These are phyloP conservation scores for Aspidiotus destructor DNA, from an alignment of 2,888 invertebrate species.

Conservation along the genomic window DNA sequence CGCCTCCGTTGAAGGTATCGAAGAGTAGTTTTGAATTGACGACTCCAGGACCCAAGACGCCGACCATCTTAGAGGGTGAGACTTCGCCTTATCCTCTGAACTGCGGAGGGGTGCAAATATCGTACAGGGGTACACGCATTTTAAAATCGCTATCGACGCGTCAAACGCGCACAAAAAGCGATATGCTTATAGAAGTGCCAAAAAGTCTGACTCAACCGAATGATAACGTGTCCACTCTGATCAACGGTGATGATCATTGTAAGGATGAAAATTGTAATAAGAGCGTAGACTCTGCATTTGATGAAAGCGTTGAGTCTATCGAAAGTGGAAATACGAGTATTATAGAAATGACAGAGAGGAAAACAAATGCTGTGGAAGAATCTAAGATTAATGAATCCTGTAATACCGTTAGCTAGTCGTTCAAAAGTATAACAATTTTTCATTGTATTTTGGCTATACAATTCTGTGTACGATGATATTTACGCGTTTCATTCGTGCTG, in stretches of 20 bases:
- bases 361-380: constrained; percentile 17
- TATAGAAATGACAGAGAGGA: constrained; percentile 18
- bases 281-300: constrained; percentile 26
- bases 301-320: constrained; percentile 23
- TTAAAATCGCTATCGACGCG: constrained; percentile 49
- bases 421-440: not conserved
- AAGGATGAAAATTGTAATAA: not conserved
- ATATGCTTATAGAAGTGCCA: constrained; percentile 25
- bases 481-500: constrained; percentile 9
- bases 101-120: constrained; percentile 64
- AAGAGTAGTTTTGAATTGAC: constrained; percentile 38
- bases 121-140: constrained; percentile 70
- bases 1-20: constrained; percentile 35
- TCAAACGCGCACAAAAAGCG: constrained; percentile 23
- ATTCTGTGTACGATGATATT: not conserved
- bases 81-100: constrained; percentile 57
- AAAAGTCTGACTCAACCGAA: not conserved
- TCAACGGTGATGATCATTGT: not conserved
- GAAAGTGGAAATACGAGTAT: constrained; percentile 15
- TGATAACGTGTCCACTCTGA: no score
- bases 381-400: constrained; percentile 14
- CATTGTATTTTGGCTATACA: not conserved
- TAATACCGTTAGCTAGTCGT: constrained; percentile 6
- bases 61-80: not conserved
- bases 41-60: constrained; percentile 9